A percentile compares a stretch with the other conserved stretches of the same genome.
These are phyloP conservation scores for Rhamnusium bicolor DNA, from an alignment of 2,888 invertebrate species.

Conservation along the genomic window DNA sequence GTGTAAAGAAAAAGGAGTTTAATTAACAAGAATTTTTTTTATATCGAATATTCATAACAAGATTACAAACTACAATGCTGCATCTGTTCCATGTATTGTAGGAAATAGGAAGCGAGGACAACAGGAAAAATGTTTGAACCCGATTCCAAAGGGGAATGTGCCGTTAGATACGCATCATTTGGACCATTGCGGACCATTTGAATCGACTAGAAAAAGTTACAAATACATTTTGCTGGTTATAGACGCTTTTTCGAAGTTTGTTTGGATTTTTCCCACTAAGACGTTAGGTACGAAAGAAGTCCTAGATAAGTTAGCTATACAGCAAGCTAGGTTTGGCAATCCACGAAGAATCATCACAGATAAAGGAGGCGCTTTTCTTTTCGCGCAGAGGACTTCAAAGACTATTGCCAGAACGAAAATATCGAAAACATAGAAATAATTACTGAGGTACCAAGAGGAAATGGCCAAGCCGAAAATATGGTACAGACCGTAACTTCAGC, in stretches of 20 bases:
- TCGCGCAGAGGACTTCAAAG: constrained; percentile 60
- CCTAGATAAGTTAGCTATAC: constrained; percentile 48
- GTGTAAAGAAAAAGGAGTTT: constrained; percentile 43
- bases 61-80: neutral
- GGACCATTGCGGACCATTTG: constrained; percentile 57
- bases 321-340: constrained; percentile 64
- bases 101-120: constrained; percentile 44
- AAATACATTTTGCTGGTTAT: constrained; percentile 52
- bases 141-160: constrained; percentile 48
- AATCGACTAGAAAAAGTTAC: constrained; percentile 54
- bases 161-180: constrained; percentile 56
- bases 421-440: constrained; percentile 60
- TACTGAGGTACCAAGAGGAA: constrained; percentile 62
- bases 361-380: constrained; percentile 66
- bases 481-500: constrained; percentile 43
- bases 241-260: constrained; percentile 61
- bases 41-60: neutral
- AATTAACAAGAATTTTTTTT: constrained; percentile 11
- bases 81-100: constrained; percentile 47
- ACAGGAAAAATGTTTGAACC: constrained; percentile 53
- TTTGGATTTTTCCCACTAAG: constrained; percentile 61
- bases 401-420: constrained; percentile 62
- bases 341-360: constrained; percentile 63
- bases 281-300: constrained; percentile 55
- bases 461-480: constrained; percentile 64